Evolutionary conservation across 2,797 vertebrate genomes (phyloP), one percentile per base, ranked within the genome.

Genomic region (Microhierax caerulescens): DNA sequence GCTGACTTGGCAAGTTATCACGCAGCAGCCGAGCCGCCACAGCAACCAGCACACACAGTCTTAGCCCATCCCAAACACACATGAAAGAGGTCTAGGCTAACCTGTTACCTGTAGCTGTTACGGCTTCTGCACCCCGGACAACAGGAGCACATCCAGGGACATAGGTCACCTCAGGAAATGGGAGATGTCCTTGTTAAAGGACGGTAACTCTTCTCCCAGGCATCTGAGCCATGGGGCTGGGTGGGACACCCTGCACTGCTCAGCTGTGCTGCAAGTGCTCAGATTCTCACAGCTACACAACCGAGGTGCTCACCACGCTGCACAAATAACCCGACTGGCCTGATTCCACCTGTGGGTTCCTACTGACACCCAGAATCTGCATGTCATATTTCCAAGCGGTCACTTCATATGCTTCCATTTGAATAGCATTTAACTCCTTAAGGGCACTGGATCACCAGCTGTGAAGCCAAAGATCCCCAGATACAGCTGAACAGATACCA

Each of bases 381-480:
- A 0, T 54, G 53, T 91, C 56, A 2, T 37, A 54, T 90, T 95
- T 82, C 86, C 72, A 75, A 86, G 41, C 7, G 23, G 48, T 67
- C 68, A 21, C 45, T 92, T 82, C 60, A 75, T 48, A 43, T 51
- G 53, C 21, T 91, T 70, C 65, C 41, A 54, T 90, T 14, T 77
- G 67, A 95, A 57, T 16, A 77, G 32, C n/a, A 53, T 88, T 93
- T 96, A 95, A 90, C 87, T 81, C 87, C 73, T 94, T 82, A 53
- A 63, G 28, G 74, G 56, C 48, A 63, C 9, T 48, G 54, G 39
- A 90, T 65, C 43, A 85, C 54, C 79, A 94, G 57, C 57, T 72
- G 27, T 34, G 50, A 73, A 88, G 51, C 47, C 50, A 41, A 59
- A 94, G 50, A 94, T 30, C 27, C 47, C 17, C 47, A 81, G 39